phyloP scores from a whole-genome alignment of 1,140 invertebrate species.

The Macrostomum lignano region DNA sequence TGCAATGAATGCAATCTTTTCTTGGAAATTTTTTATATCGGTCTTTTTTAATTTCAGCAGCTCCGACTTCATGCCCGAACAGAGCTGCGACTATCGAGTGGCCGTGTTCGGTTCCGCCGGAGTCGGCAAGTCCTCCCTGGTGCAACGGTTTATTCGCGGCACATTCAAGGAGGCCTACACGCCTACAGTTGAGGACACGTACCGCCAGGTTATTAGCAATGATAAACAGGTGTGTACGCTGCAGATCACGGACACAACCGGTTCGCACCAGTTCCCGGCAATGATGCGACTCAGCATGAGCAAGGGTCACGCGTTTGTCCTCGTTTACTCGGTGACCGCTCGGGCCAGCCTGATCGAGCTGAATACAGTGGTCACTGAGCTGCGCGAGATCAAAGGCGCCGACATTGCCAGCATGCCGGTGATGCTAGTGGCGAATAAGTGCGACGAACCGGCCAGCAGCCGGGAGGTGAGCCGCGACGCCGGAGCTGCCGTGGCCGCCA shows the following conservation, averaged over 20 bases:
- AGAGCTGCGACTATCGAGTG: conserved; percentile 93
- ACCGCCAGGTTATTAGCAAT: conserved; percentile 90
- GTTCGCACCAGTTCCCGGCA: conserved; percentile 95
- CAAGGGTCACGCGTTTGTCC: conserved; percentile 41
- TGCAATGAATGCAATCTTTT: no score
- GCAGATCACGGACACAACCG: conserved; percentile 84
- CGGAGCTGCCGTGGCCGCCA: conserved; percentile 36
- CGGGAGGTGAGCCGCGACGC: conserved; percentile 35
- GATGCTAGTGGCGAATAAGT: conserved; percentile 32
- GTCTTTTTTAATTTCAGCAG: no score
- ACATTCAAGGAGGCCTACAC: conserved; percentile 92
- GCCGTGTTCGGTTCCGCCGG: conserved; percentile 59
- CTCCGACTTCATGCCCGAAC: conserved; percentile 48
- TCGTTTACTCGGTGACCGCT: conserved; percentile 31
- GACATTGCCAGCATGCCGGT: conserved; percentile 22
- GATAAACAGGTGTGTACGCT: conserved; percentile 98
- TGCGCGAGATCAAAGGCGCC: conserved; percentile 39
- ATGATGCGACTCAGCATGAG: conserved; percentile 94
- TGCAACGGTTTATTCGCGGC: conserved; percentile 80
- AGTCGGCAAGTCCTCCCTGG: conserved; percentile 58
- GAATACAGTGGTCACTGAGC: conserved; percentile 63
- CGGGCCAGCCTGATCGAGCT: conserved; percentile 78
- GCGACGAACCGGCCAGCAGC: conserved; percentile 68
- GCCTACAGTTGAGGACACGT: conserved; percentile 98
- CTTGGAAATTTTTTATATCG: no score